Percentiles rank a stretch among this genome's conserved stretches.
These are phyloP conservation scores for Drosophila fungiperda DNA, from an alignment of 2,888 invertebrate species.

Conservation along the genomic window DNA sequence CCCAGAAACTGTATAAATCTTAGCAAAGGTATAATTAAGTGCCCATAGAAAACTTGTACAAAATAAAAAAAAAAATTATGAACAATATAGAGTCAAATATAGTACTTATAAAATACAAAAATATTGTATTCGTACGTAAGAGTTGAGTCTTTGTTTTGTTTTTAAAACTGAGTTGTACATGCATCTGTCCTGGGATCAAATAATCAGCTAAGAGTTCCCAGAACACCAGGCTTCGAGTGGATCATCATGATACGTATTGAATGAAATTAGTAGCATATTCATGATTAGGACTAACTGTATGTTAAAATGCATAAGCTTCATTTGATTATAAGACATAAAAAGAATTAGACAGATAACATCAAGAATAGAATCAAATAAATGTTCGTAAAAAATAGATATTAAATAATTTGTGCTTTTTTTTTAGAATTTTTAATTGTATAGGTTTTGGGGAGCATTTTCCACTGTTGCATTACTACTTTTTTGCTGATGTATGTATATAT, in stretches of 20 bases:
- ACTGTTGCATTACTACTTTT: neutral
- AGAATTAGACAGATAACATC: neutral
- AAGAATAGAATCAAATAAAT: neutral
- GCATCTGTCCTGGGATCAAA: constrained; percentile 11
- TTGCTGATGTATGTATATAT: neutral
- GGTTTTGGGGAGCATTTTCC: neutral
- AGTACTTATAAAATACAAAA: neutral
- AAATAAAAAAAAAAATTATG: constrained; percentile 10
- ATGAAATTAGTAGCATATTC: neutral
- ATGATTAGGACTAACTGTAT: neutral
- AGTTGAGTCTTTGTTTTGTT: constrained; percentile 4
- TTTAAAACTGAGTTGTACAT: neutral
- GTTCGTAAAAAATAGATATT: neutral
- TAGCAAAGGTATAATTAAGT: constrained; percentile 13
- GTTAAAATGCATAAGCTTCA: neutral
- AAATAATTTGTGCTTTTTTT: neutral
- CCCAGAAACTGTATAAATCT: constrained; percentile 12
- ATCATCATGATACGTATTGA: neutral
- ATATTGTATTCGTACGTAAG: neutral
- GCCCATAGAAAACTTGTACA: constrained; percentile 36
- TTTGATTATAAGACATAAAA: neutral
- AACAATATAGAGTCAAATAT: neutral
- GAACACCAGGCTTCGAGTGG: neutral
- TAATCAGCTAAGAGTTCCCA: neutral
- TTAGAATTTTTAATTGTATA: neutral